Conservation (phyloP, 2,113 vertebrate genomes). For the Anser brachyrhynchus region DNA sequence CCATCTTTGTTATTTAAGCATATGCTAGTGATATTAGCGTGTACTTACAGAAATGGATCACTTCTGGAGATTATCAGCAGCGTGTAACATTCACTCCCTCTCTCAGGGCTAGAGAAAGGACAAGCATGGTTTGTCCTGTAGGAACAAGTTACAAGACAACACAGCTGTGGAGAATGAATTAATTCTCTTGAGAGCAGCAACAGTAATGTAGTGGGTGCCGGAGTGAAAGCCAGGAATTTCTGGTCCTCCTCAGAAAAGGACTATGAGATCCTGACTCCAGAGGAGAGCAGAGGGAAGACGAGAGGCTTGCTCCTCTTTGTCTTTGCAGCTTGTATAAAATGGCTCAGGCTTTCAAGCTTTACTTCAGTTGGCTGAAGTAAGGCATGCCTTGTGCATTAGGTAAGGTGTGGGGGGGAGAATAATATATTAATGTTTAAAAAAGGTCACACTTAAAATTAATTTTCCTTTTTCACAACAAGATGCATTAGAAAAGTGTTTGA, state of each 20-base stretch:
- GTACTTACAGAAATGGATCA: neutral
- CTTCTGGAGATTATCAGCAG: neutral
- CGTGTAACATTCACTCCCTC: neutral
- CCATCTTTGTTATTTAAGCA: neutral
- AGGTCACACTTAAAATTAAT: neutral
- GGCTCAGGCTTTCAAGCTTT: neutral
- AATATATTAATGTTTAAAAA: neutral
- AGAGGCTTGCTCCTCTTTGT: neutral
- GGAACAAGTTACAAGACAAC: neutral
- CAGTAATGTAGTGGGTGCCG: neutral
- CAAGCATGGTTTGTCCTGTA: neutral
- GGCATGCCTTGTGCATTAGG: neutral
- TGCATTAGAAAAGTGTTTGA: neutral
- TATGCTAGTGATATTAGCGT: no score
- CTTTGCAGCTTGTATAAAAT: neutral
- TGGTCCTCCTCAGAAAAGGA: neutral
- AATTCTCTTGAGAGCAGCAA: neutral
- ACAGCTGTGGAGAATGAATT: neutral
- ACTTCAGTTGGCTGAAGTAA: neutral
- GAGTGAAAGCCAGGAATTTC: neutral
- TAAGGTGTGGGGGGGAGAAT: neutral
- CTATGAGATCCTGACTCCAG: neutral
- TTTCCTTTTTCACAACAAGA: neutral
- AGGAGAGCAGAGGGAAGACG: neutral
- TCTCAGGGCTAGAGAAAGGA: neutral